Conservation (phyloP, 30 jellyfish, hydroid and myxozoan species). For the Hydra vulgaris region DNA sequence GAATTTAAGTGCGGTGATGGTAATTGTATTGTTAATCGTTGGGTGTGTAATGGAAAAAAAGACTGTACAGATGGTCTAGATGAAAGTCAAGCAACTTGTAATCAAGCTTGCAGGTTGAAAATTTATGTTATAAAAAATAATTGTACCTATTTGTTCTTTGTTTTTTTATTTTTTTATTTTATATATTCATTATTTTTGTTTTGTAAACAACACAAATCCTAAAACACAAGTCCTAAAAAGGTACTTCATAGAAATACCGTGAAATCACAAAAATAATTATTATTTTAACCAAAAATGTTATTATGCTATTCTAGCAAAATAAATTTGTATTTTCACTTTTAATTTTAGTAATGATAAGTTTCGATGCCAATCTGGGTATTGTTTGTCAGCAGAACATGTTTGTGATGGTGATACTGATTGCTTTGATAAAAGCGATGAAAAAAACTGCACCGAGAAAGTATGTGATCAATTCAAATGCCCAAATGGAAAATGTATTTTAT, state of each 20-base stretch:
- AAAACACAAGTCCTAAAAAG: no score
- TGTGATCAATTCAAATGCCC: constrained; percentile 54
- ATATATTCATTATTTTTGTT: no score
- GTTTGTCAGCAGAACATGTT: constrained; percentile 25
- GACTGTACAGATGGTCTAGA: constrained; percentile 54
- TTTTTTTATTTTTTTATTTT: no score
- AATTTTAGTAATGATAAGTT: constrained; percentile 37
- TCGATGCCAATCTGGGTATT: constrained; percentile 51
- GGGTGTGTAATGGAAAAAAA: constrained; percentile 57
- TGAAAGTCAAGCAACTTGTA: constrained; percentile 36
- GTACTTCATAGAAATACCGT: no score
- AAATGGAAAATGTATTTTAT: constrained; percentile 48
- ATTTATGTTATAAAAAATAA: background rate
- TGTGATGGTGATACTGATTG: constrained; percentile 74
- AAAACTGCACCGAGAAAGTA: constrained; percentile 32
- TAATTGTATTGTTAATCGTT: constrained; percentile 48
- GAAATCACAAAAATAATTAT: no score
- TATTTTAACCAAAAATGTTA: no score
- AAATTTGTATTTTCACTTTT: background rate
- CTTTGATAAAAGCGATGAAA: constrained; percentile 55
- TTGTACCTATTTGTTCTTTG: background rate
- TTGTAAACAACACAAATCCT: no score
- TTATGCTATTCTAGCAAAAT: no score
- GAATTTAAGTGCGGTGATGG: constrained; percentile 51
- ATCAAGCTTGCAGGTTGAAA: constrained; percentile 46